Conservation (phyloP, 2,888 invertebrate species). For the Seira ritae region DNA sequence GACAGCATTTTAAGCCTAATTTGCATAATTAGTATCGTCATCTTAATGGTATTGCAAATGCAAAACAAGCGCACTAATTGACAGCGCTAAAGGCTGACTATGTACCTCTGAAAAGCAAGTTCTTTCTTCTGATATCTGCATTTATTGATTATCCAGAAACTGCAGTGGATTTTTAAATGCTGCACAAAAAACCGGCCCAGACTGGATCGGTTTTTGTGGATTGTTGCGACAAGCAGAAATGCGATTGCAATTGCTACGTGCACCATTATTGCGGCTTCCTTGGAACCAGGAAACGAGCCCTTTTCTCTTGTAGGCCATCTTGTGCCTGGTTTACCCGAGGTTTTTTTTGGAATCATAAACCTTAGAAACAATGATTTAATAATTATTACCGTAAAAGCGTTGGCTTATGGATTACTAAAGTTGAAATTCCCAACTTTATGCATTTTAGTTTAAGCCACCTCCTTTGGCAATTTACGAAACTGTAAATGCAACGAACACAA, state of each 20-base stretch:
- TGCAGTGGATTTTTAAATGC: constrained; percentile 29
- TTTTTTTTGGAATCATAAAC: no score
- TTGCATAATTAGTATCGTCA: constrained; percentile 47
- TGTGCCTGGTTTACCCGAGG: no score
- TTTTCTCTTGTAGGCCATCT: constrained; percentile 63
- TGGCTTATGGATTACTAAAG: constrained; percentile 62
- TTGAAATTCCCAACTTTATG: no score
- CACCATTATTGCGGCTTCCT: constrained; percentile 38
- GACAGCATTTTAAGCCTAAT: constrained; percentile 83
- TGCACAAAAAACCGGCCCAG: background rate
- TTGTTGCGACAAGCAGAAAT: constrained; percentile 66
- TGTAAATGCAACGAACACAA: constrained; percentile 46
- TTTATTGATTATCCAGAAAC: constrained; percentile 25
- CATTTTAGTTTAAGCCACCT: constrained; percentile 62
- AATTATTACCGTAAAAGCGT: no score
- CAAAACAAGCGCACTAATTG: no score
- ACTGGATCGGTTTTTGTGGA: constrained; percentile 62
- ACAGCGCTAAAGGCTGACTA: no score
- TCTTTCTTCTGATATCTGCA: no score
- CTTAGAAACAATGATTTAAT: no score
- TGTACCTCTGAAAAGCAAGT: no score
- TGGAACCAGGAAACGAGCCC: constrained; percentile 30
- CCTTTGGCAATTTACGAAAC: constrained; percentile 58
- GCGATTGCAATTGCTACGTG: constrained; percentile 65
- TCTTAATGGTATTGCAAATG: constrained; percentile 34